Evolutionary conservation across 2,888 invertebrate species (phyloP).

Genomic region (Frankliniella intonsa): DNA sequence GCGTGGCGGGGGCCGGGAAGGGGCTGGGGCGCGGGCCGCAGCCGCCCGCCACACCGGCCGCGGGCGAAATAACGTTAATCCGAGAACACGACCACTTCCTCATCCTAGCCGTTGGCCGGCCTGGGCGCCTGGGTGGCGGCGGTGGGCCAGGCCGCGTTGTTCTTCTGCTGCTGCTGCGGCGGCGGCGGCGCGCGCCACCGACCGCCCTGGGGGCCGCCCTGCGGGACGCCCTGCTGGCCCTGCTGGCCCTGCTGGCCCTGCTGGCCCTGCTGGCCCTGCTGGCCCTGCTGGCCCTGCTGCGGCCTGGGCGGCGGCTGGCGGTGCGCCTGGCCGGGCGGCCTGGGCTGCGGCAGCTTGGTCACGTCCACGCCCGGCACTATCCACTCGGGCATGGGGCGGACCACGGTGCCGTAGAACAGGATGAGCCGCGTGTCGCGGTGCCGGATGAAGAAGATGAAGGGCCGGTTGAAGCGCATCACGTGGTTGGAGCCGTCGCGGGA

Average conservation of each 20-base stretch:
- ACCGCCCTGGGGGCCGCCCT: background rate
- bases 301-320: background rate
- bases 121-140: background rate
- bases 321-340: background rate
- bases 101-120: background rate
- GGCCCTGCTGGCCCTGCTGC: background rate
- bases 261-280: background rate
- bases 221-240: background rate
- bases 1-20: too few species aligned
- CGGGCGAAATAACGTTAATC: too few species aligned
- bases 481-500: conserved; percentile 52
- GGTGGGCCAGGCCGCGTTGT: background rate
- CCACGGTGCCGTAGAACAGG: conserved; percentile 66
- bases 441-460: conserved; percentile 69
- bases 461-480: conserved; percentile 58
- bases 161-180: background rate
- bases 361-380: background rate
- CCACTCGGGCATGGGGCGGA: conserved; percentile 51
- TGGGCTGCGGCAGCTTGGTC: background rate
- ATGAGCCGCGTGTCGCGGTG: conserved; percentile 61
- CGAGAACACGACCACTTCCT: background rate
- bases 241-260: background rate
- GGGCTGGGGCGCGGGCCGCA: too few species aligned
- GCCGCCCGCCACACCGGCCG: too few species aligned
- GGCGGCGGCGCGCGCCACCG: background rate